A percentile compares a stretch with the other conserved stretches of the same genome.
These are phyloP conservation scores for Hipposideros armiger DNA, from an alignment of 2,113 vertebrate species.

Conservation along the genomic window DNA sequence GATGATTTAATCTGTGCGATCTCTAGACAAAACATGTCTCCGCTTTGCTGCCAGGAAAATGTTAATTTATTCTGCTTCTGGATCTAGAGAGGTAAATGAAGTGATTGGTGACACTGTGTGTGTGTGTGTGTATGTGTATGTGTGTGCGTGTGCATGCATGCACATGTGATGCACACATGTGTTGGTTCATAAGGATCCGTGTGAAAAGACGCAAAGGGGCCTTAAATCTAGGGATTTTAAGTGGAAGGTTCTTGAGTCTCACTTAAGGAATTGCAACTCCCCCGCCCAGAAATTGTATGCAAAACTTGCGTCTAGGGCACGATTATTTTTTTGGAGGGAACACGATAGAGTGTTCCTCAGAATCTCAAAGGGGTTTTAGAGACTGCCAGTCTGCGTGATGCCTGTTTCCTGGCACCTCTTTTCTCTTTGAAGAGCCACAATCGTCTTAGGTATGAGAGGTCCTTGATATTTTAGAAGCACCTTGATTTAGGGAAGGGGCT, in stretches of 20 bases:
- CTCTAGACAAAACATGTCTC: conserved; percentile 86
- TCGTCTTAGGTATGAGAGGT: conserved; percentile 15
- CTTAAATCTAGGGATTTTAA: conserved; percentile 42
- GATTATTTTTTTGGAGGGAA: not conserved
- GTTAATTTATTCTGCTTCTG: conserved; percentile 85
- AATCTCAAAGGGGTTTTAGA: not conserved
- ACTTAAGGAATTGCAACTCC: not conserved
- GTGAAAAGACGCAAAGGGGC: not conserved
- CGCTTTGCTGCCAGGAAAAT: conserved; percentile 83
- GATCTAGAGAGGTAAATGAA: conserved; percentile 82
- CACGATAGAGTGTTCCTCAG: not conserved
- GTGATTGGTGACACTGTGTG: conserved; percentile 63
- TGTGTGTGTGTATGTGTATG: not conserved
- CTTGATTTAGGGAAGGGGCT: conserved; percentile 43
- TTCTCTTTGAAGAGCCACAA: conserved; percentile 16
- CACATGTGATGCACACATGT: not conserved
- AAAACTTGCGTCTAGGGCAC: not conserved
- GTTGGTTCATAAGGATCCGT: not conserved
- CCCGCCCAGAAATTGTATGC: not conserved
- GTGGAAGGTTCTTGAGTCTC: not conserved
- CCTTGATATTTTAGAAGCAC: conserved; percentile 58
- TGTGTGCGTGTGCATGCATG: not conserved
- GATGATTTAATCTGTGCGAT: conserved; percentile 88
- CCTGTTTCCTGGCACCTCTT: not conserved
- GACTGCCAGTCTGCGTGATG: not conserved